These are phyloP conservation scores for Platanista minor DNA, from an alignment of 2,113 vertebrate genomes.

Conservation along the genomic window DNA sequence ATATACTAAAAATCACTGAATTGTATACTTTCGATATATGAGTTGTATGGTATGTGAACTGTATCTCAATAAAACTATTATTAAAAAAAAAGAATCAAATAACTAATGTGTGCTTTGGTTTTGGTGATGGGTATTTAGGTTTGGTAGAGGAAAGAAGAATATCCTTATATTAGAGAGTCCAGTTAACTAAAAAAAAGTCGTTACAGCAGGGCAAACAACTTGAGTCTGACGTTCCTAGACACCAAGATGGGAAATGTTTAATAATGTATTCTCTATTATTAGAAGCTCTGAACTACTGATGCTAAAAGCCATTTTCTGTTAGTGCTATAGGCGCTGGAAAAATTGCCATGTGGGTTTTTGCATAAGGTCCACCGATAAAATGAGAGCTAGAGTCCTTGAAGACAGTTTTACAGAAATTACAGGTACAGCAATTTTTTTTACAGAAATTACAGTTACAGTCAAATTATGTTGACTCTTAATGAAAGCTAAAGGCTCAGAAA, in stretches of 20 bases:
- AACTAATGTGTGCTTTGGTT: neutral
- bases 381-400: neutral
- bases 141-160: neutral
- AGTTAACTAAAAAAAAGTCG: neutral
- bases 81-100: neutral
- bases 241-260: neutral
- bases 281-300: neutral
- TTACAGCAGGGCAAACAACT: neutral
- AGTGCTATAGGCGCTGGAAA: neutral
- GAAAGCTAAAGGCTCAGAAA: neutral
- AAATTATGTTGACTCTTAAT: neutral
- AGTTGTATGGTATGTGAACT: neutral
- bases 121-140: neutral
- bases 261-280: neutral
- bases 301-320: neutral
- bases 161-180: neutral
- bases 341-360: neutral
- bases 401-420: neutral
- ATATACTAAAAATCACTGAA: neutral
- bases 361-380: neutral
- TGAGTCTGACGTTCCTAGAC: neutral
- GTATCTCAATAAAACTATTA: neutral
- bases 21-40: neutral
- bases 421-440: neutral
- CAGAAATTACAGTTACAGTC: neutral